Percentiles rank a stretch among this genome's conserved stretches.
These are phyloP conservation scores for Meteorus colon DNA, from an alignment of 2,888 invertebrate species.

Conservation along the genomic window DNA sequence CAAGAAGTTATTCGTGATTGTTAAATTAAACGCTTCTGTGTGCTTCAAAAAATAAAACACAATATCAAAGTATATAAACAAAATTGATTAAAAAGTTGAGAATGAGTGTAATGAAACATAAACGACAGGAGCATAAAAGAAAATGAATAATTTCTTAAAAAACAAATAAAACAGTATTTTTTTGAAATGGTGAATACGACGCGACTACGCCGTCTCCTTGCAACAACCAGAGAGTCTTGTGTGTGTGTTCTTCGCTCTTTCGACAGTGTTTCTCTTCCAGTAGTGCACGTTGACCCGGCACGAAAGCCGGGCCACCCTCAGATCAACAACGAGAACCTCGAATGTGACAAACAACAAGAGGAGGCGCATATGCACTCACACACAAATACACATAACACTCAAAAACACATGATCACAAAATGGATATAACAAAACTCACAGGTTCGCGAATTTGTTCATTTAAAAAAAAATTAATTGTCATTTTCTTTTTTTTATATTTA, in stretches of 20 bases:
- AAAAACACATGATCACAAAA: constrained; percentile 6
- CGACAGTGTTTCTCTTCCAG: constrained; percentile 49
- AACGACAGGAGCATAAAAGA: constrained; percentile 14
- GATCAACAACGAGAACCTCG: constrained; percentile 26
- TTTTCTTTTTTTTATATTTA: constrained; percentile 7
- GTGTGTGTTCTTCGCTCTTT: constrained; percentile 34
- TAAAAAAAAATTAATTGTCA: background rate
- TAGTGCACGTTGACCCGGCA: constrained; percentile 52
- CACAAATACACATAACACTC: background rate
- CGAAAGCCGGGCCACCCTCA: constrained; percentile 45
- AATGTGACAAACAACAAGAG: constrained; percentile 5
- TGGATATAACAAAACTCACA: constrained; percentile 23
- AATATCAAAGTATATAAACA: too few relatives aligned
- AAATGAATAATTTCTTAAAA: constrained; percentile 4
- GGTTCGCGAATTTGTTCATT: constrained; percentile 36
- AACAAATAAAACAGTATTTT: background rate
- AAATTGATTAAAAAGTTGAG: background rate
- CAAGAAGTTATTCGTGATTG: background rate
- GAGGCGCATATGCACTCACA: background rate
- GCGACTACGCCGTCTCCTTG: constrained; percentile 46
- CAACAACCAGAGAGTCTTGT: constrained; percentile 16
- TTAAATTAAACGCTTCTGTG: background rate
- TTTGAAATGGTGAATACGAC: constrained; percentile 34
- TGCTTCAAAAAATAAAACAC: background rate
- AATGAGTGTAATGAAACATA: background rate